Evolutionary conservation across 2,797 vertebrate genomes (phyloP), one percentile per base, ranked within the genome.

Genomic region (Scolopax bukidnonensis): DNA sequence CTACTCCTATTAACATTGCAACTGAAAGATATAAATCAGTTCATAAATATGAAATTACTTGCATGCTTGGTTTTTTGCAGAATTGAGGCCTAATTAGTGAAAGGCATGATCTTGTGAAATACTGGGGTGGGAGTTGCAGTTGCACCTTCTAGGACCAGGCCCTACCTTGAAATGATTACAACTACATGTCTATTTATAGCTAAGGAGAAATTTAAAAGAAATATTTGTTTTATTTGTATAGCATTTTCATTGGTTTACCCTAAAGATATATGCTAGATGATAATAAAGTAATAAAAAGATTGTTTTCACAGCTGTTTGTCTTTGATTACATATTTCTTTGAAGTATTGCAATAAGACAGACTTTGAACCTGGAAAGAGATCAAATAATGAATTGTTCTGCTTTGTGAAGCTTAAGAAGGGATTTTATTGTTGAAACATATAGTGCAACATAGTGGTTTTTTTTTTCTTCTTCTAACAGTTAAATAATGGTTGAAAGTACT

Each of bases 281-380:
- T 99, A 99, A 99, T 99, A 99, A 99, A 98, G 98, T 98, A 99
- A 99, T 99, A 99, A 99, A 99, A 99, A 99, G 99, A 99, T 99
- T 99, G 99, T 99, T 99, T 99, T 99, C 99, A 99, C 99, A 99
- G 99, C 99, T 99, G 99, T 98, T 98, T 98, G 99, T 99, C 99
- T 99, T 99, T 99, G 99, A 99, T 99, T 99, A 98, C 98, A 98
- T 97, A 98, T 98, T 97, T 98, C 99, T 99, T 99, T 99, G 99
- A 99, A 99, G 99, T 99, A 99, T 98, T 98, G 99, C 99, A 99
- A 98, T 99, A 99, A 99, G 98, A 98, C 98, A 98, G 98, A 98
- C 99, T 99, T 99, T 99, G 99, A 99, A 99, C 99, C 99, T 99
- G 99, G 99, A 99, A 98, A 97, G 98, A 99, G 99, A 99, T 99